A percentile compares a stretch with the other conserved stretches of the same genome.
Evolutionary conservation across 2,888 invertebrate genomes (phyloP).

Genomic region (Hirtodrosophila duncani): DNA sequence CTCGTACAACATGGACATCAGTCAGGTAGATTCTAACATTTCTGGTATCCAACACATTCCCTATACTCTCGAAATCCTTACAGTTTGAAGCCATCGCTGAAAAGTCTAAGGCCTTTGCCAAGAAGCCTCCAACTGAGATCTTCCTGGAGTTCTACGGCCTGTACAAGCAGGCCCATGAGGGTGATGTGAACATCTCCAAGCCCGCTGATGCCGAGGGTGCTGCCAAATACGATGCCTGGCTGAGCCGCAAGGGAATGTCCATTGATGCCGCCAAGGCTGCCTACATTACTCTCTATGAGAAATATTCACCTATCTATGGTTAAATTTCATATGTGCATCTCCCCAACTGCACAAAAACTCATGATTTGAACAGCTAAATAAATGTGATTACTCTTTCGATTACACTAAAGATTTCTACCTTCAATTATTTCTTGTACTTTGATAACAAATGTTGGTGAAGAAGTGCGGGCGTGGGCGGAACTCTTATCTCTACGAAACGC

Average conservation of each 20-base stretch:
- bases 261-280: constrained; percentile 89
- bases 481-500: too few species aligned
- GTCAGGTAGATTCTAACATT: constrained; percentile 43
- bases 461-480: too few species aligned
- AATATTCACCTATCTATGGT: constrained; percentile 80
- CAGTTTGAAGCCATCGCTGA: constrained; percentile 55
- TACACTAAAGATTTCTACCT: too few species aligned
- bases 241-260: constrained; percentile 86
- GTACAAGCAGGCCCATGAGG: constrained; percentile 89
- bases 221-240: constrained; percentile 97
- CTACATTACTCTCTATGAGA: constrained; percentile 85
- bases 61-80: neutral
- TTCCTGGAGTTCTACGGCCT: constrained; percentile 89
- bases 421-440: too few species aligned
- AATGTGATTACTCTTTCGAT: too few species aligned
- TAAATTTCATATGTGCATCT: constrained; percentile 27
- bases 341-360: too few species aligned
- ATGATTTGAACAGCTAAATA: too few species aligned
- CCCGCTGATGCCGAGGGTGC: constrained; percentile 94
- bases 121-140: constrained; percentile 88
- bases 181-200: constrained; percentile 88
- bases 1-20: constrained; percentile 46
- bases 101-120: constrained; percentile 84
- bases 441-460: too few species aligned
- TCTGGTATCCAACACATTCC: neutral